Conservation (phyloP, 1,140 invertebrate genomes). For the Rhopalosiphum padi region DNA sequence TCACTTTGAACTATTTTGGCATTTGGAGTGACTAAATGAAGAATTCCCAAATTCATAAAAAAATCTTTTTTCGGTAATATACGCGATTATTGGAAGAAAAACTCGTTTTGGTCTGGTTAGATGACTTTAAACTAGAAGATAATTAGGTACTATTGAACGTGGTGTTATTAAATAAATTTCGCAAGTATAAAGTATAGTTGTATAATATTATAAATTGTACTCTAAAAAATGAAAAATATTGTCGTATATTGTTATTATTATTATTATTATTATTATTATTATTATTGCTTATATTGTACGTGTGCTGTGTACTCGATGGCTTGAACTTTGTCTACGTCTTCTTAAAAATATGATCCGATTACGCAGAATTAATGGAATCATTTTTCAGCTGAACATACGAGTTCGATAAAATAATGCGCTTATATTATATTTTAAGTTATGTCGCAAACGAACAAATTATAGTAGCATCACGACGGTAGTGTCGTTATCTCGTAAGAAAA, state of each 20-base stretch:
- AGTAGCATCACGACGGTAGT: background rate
- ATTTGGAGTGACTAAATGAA: background rate
- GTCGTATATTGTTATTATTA: background rate
- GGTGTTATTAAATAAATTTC: background rate
- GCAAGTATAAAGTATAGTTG: background rate
- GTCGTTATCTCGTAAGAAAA: background rate
- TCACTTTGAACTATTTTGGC: background rate
- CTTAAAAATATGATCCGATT: conserved; percentile 16
- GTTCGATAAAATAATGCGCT: background rate
- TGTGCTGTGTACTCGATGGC: background rate
- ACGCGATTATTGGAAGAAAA: background rate
- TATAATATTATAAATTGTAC: background rate
- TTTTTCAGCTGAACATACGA: background rate
- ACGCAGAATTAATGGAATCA: background rate
- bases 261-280: background rate
- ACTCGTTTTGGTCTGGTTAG: background rate
- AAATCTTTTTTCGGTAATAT: background rate
- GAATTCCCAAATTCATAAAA: background rate
- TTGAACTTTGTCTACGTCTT: background rate
- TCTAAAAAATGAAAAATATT: background rate
- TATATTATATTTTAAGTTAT: background rate
- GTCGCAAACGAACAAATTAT: background rate
- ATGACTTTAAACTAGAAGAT: background rate
- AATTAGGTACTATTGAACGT: background rate
- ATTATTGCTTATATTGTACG: background rate